Percentiles rank a stretch among this genome's conserved stretches.
These are phyloP conservation scores for Sebastes reedi DNA, from an alignment of 2,797 vertebrate genomes.

Conservation along the genomic window DNA sequence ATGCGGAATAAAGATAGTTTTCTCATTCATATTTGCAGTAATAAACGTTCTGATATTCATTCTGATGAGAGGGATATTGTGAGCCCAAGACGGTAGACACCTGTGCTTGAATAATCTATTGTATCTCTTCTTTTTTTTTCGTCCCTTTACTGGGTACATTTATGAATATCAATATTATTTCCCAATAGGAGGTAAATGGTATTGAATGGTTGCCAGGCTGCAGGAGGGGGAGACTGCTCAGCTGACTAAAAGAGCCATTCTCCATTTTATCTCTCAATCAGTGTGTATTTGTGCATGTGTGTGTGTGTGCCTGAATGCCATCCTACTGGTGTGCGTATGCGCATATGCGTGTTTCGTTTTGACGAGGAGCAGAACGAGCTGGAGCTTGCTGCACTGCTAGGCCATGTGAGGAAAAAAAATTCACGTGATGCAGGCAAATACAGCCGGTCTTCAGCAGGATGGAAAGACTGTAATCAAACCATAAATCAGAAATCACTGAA, in stretches of 20 bases:
- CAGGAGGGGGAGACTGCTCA: slow-evolving; percentile 52
- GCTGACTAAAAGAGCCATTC: slow-evolving; percentile 70
- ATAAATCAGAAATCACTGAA: slow-evolving; percentile 81
- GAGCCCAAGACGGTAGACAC: slow-evolving; percentile 46
- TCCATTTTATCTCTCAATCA: slow-evolving; percentile 76
- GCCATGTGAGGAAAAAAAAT: slow-evolving; percentile 67
- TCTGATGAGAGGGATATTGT: slow-evolving; percentile 44
- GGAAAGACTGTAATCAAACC: slow-evolving; percentile 82
- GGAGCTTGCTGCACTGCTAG: slow-evolving; percentile 57
- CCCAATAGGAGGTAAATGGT: slow-evolving; percentile 69
- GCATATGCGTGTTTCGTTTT: slow-evolving; percentile 37
- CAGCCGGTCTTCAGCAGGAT: slow-evolving; percentile 65
- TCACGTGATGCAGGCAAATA: slow-evolving; percentile 72
- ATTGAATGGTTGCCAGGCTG: slow-evolving; percentile 72
- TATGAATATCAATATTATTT: slow-evolving; percentile 76
- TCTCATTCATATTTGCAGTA: slow-evolving; percentile 32
- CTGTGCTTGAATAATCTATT: slow-evolving; percentile 51
- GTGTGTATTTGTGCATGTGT: slow-evolving; percentile 38
- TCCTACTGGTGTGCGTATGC: not conserved
- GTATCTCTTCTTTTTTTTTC: slow-evolving; percentile 13
- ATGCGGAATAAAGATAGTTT: slow-evolving; percentile 31
- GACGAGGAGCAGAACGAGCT: slow-evolving; percentile 49
- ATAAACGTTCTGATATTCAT: slow-evolving; percentile 40
- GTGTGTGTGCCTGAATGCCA: not conserved
- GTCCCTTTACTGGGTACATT: slow-evolving; percentile 49